Percentiles rank a stretch among this genome's conserved stretches.
Conservation (phyloP, 2,113 vertebrate genomes). For the Phalacrocorax brasilianus region DNA sequence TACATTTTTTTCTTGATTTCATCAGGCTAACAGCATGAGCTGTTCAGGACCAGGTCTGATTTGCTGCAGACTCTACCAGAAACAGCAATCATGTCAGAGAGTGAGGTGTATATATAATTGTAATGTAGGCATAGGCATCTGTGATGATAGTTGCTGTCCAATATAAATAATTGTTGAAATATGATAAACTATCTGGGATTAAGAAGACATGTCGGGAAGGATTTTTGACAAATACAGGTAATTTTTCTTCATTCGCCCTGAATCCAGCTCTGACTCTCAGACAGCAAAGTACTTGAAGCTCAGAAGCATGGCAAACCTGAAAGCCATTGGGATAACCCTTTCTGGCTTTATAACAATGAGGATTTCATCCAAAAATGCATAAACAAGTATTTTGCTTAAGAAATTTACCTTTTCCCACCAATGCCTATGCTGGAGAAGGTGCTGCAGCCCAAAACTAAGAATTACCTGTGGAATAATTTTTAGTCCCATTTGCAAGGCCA, state of each 20-base stretch:
- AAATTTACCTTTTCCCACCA: neutral
- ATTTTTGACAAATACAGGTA: neutral
- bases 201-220: neutral
- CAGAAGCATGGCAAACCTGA: neutral
- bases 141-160: neutral
- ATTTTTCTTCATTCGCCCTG: neutral
- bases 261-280: neutral
- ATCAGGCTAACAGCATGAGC: neutral
- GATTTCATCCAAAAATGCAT: neutral
- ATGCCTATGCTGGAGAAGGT: neutral
- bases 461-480: neutral
- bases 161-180: neutral
- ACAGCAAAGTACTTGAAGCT: neutral
- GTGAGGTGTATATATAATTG: neutral
- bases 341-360: neutral
- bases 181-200: neutral
- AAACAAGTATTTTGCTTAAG: neutral
- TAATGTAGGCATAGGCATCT: neutral
- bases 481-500: neutral
- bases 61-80: neutral
- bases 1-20: slow-evolving; percentile 20
- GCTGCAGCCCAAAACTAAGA: neutral
- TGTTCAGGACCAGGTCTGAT: neutral
- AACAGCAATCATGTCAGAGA: neutral
- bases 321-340: neutral